Conservation (phyloP, 2,113 vertebrate genomes). For the Amphiprion ocellaris region DNA sequence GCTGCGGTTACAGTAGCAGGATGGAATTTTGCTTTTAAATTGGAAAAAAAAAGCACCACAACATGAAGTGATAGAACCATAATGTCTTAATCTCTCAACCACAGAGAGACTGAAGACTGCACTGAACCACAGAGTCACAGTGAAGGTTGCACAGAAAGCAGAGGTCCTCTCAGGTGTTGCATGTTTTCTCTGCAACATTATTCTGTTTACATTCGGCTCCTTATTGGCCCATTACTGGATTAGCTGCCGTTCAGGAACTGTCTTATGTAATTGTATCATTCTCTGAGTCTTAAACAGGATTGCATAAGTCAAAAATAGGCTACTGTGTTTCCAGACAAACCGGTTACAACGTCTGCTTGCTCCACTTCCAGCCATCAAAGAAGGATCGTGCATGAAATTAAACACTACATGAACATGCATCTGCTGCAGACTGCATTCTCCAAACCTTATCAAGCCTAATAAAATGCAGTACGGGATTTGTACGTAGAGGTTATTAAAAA, state of each 20-base stretch:
- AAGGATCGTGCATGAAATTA: conserved; percentile 5
- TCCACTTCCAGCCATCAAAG: conserved; percentile 51
- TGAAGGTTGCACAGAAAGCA: background rate
- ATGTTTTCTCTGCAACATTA: background rate
- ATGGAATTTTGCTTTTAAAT: conserved; percentile 20
- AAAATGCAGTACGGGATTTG: too few species aligned
- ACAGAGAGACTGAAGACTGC: background rate
- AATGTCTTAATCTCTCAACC: background rate
- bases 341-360: conserved; percentile 65
- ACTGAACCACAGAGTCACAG: background rate
- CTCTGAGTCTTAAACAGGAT: conserved; percentile 32
- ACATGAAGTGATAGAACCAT: background rate
- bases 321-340: conserved; percentile 75
- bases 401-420: conserved; percentile 9
- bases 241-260: conserved; percentile 51
- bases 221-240: conserved; percentile 37
- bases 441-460: background rate
- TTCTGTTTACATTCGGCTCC: conserved; percentile 59
- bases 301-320: conserved; percentile 67
- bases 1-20: conserved; percentile 31
- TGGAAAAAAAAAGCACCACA: background rate
- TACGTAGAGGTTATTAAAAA: background rate
- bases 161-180: background rate
- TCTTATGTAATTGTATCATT: conserved; percentile 66
- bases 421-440: background rate